Base-by-base conservation (phyloP, 2,797 vertebrate species). In the Sorex maritimensis region DNA sequence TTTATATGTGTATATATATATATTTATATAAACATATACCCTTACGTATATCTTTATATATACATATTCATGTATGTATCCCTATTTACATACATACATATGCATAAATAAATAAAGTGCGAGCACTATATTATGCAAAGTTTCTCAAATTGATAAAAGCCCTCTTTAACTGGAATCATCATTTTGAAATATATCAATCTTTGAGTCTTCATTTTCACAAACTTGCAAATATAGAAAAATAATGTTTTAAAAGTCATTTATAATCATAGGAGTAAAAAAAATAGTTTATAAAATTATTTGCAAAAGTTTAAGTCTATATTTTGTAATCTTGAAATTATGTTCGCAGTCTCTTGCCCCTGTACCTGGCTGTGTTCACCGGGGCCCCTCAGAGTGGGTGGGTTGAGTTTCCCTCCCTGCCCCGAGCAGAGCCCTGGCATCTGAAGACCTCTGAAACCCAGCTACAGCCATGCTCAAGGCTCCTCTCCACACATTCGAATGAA, bases 81-180 rank as follows among this genome's bases (percentile, higher is more conserved):
- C 41, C 41, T 44, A 55, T 74, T 5, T 86, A 1, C 46, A 58
- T 65, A 38, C 0, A 30, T 26, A 5, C 69, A 74, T 87, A 52
- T 79, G 8, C 46, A 81, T 17, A 24, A 5, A 26, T 69, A 38
- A 72, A 28, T 81, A 84, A 7, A 63, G 65, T 26, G 44, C 34
- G 44, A 88, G 14, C 6, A 65, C 11, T 86, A 65, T 23, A 58
- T n/a, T 71, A 28, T 30, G 11, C 2, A 82, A 74, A 82, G 4
- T 41, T 75, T 2, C 23, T 81, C 28, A 82, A 49, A 23, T 19
- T 49, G 24, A 14, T 23, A 88, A 71, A 5, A 58, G 28, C 21
- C 28, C 30, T 63, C 30, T 65, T 93, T 52, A 78, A 77, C 4
- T 90, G 23, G 14, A 94, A 73, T 77, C 19, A 73, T 3, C 75